Evolutionary conservation across 1,140 invertebrate genomes (phyloP), one percentile per base, ranked within the genome.

Genomic region (Ceratoteleas bidentatus): DNA sequence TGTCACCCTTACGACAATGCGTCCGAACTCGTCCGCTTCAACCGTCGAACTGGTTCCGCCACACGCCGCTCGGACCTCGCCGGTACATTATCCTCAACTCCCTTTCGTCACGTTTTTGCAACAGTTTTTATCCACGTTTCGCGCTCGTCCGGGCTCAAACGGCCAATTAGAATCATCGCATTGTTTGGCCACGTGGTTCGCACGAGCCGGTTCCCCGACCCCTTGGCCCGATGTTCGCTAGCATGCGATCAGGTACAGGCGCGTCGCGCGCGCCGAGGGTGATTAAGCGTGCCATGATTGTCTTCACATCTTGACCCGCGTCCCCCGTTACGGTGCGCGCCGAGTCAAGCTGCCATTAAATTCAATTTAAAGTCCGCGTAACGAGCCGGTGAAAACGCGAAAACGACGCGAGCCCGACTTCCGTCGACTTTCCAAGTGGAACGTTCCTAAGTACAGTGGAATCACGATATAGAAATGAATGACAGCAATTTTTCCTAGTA

Each of bases 81-180:
- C 56, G 53, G 56, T 66, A 56, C 65, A 70, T 77, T 75, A 79
- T 75, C 50, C 70, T 49, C 64, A 65, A 50, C 74, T 78, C 82
- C 77, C 82, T 84, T 81, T 81, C 78, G 77, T 74, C 82, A 81
- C 77, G 73, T 84, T 84, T 84, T 84, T 84, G 69, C 74, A 70
- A 70, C 61, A 78, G 73, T 81, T 84, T 77, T 75, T 60, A 62
- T 84, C 50, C 69, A 13, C 62, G 73, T 52, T 58, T 53, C 43
- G 54, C 38, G 24, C 24, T 72, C 66, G 47, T 68, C 36, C 72
- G 69, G 45, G 77, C 78, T 75, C 62, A 76, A 84, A 80, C 85
- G 83, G 85, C 83, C 84, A 88, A 88, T 88, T 88, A 88, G 85
- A 86, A 81, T 85, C 85, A 81, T 88, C 85, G 80, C 64, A 85